Percentiles rank a stretch among this genome's conserved stretches.
Conservation (phyloP, 1,140 invertebrate genomes). For the Achatina immaculata region DNA sequence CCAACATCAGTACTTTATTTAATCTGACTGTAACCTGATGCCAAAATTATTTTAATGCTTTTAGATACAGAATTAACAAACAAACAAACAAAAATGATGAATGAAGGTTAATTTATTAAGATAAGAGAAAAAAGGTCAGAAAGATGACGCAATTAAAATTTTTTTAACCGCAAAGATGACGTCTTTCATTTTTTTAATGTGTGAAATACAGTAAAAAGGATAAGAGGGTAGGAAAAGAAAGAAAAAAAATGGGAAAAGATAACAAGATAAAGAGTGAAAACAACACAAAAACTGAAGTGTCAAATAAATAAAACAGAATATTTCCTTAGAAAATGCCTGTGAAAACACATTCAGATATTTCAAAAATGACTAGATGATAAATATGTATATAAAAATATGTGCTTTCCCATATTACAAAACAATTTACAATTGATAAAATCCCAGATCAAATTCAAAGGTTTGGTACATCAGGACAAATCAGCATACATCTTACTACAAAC, state of each 20-base stretch:
- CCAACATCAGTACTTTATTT: no score
- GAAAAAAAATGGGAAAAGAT: no score
- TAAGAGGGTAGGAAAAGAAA: neutral
- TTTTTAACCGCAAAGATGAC: no score
- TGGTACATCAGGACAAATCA: neutral
- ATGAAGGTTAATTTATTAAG: no score
- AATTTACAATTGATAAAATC: neutral
- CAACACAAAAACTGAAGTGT: no score
- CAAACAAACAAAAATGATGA: neutral
- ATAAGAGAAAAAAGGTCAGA: no score
- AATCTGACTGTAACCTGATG: no score
- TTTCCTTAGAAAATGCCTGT: neutral
- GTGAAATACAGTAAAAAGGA: neutral
- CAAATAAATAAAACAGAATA: no score
- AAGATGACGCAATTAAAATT: no score
- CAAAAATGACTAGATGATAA: neutral
- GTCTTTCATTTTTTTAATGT: no score
- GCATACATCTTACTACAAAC: neutral
- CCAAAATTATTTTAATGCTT: neutral
- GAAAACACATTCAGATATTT: neutral
- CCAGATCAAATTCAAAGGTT: neutral
- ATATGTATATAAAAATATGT: conserved; percentile 12
- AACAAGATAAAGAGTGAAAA: neutral
- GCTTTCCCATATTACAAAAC: neutral
- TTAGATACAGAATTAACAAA: neutral